Evolutionary conservation across 2,797 vertebrate genomes (phyloP).

Genomic region (Lithobates sylvaticus): DNA sequence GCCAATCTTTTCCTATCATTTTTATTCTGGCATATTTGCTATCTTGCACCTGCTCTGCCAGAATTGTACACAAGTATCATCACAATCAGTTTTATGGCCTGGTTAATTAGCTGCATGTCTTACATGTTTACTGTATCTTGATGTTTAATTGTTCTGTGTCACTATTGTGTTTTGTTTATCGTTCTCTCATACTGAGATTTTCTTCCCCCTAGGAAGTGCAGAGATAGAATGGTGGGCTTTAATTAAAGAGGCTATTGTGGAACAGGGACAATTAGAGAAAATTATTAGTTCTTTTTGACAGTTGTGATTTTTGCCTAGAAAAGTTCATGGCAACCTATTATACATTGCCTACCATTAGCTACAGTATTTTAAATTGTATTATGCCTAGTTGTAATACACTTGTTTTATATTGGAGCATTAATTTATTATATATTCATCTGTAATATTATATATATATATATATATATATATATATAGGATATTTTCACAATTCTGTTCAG

Average conservation of each 20-base stretch:
- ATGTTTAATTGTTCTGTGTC: constrained; percentile 40
- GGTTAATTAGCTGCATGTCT: constrained; percentile 49
- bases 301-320: background rate
- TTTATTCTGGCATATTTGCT: background rate
- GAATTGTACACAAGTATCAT: constrained; percentile 14
- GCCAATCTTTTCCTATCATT: constrained; percentile 4
- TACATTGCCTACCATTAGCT: background rate
- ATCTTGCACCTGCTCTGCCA: constrained; percentile 23
- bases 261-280: constrained; percentile 16
- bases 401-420: background rate
- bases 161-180: constrained; percentile 38
- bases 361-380: background rate
- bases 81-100: constrained; percentile 34
- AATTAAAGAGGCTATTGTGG: constrained; percentile 32
- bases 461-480: too few species aligned
- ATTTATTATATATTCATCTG: background rate
- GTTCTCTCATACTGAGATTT: constrained; percentile 17
- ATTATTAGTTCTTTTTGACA: constrained; percentile 23
- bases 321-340: background rate
- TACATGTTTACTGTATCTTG: constrained; percentile 46
- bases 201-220: constrained; percentile 22
- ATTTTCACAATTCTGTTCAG: too few species aligned
- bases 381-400: background rate
- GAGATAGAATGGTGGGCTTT: constrained; percentile 19
- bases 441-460: too few species aligned